Conservation (phyloP, 2,888 invertebrate genomes). For the Strigamia transsilvanica region DNA sequence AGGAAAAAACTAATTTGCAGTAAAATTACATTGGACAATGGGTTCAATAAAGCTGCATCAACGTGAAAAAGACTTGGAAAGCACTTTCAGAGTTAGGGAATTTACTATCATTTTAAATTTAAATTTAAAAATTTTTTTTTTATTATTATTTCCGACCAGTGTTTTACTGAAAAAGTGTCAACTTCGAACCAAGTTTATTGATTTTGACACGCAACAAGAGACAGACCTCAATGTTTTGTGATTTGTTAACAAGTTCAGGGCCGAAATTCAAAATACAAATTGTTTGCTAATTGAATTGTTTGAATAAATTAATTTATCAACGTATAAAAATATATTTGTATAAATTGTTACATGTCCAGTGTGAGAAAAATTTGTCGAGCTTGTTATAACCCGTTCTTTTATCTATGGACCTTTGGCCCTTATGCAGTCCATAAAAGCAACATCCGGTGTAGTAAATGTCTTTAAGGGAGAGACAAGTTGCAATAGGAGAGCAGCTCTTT, state of each 20-base stretch:
- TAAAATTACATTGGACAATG: too few relatives aligned
- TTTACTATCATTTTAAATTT: too few relatives aligned
- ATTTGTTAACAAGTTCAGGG: neutral
- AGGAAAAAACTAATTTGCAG: too few relatives aligned
- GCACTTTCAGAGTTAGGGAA: too few relatives aligned
- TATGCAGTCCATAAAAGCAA: slow-evolving; percentile 8
- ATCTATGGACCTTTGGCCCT: neutral
- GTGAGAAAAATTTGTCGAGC: neutral
- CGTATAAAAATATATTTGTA: neutral
- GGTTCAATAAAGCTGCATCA: too few relatives aligned
- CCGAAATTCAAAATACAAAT: neutral
- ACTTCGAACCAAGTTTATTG: neutral
- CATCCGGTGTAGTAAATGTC: slow-evolving; percentile 2
- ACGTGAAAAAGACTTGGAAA: too few relatives aligned
- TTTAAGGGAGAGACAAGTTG: slow-evolving; percentile 8
- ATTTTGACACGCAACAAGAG: neutral
- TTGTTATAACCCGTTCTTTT: neutral
- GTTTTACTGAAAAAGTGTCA: neutral
- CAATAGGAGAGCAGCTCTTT: neutral
- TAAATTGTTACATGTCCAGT: neutral
- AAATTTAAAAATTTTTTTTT: too few relatives aligned
- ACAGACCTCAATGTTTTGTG: neutral
- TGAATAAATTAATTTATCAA: neutral
- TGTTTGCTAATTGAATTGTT: neutral
- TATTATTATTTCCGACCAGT: too few relatives aligned